Percentiles rank a stretch among this genome's conserved stretches.
phyloP scores from a whole-genome alignment of 2,113 vertebrate genomes.

The Gobiocypris rarus region DNA sequence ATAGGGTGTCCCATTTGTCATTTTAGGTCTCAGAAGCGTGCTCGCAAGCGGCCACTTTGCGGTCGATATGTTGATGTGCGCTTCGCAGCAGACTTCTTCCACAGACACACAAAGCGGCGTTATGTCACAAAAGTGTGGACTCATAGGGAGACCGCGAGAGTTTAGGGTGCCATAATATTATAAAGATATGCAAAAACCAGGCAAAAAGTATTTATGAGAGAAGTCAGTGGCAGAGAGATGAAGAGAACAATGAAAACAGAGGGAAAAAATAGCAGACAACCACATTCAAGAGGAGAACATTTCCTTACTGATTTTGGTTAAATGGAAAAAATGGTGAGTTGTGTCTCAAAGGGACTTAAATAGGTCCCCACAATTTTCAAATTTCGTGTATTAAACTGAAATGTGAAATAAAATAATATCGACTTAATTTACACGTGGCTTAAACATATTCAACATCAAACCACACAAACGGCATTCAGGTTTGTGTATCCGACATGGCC shows the following conservation, averaged over 20 bases:
- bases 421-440: not conserved
- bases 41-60: too few species aligned
- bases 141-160: too few species aligned
- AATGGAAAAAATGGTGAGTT: conserved; percentile 4
- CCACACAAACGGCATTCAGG: conserved; percentile 9
- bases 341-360: conserved; percentile 31
- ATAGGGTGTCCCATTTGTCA: too few species aligned
- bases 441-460: conserved; percentile 16
- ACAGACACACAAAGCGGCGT: too few species aligned
- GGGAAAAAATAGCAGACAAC: not conserved
- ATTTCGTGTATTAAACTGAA: not conserved
- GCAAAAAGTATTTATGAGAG: conserved; percentile 27
- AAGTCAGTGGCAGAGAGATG: not conserved
- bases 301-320: not conserved
- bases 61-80: too few species aligned
- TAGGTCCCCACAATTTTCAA: conserved; percentile 20
- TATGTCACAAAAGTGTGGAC: too few species aligned
- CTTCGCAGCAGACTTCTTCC: too few species aligned
- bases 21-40: too few species aligned
- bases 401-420: not conserved
- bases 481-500: not conserved
- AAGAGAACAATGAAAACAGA: not conserved
- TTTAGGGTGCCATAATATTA: not conserved
- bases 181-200: too few species aligned
- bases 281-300: not conserved